These are phyloP conservation scores for Silurus lanzhouensis DNA, from an alignment of 2,797 vertebrate species.

Conservation along the genomic window DNA sequence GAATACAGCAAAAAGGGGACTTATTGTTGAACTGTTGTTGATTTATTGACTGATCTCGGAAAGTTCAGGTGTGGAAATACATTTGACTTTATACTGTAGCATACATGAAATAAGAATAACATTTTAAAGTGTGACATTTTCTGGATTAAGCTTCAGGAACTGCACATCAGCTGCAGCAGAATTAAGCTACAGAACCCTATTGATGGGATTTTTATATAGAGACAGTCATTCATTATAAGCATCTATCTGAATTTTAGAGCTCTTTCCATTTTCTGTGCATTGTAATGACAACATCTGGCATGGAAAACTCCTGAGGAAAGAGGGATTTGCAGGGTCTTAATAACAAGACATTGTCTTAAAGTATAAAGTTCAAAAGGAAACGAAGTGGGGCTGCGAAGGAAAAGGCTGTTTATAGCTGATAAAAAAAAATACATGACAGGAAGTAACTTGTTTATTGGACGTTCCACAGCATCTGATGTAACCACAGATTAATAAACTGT, in stretches of 20 bases:
- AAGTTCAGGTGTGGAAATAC: neutral
- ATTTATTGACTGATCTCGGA: neutral
- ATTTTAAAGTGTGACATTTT: neutral
- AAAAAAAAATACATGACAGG: neutral
- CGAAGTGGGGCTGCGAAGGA: neutral
- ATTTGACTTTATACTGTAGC: neutral
- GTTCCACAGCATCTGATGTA: neutral
- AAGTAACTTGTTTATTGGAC: neutral
- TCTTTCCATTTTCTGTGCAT: neutral
- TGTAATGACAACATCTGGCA: neutral
- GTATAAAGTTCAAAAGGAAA: neutral
- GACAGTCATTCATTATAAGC: neutral
- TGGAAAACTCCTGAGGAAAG: neutral
- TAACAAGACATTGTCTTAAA: neutral
- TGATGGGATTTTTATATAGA: neutral
- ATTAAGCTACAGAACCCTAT: neutral
- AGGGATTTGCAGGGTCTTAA: neutral
- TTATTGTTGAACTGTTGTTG: too few species aligned
- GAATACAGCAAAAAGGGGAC: neutral
- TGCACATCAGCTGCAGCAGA: neutral
- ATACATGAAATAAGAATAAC: neutral
- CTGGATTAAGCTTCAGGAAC: neutral
- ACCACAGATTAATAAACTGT: neutral
- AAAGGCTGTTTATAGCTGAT: neutral
- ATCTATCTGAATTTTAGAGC: neutral